A percentile compares a stretch with the other conserved stretches of the same genome.
Conservation (phyloP, 1,140 invertebrate genomes). For the Leptinotarsa defecta region DNA sequence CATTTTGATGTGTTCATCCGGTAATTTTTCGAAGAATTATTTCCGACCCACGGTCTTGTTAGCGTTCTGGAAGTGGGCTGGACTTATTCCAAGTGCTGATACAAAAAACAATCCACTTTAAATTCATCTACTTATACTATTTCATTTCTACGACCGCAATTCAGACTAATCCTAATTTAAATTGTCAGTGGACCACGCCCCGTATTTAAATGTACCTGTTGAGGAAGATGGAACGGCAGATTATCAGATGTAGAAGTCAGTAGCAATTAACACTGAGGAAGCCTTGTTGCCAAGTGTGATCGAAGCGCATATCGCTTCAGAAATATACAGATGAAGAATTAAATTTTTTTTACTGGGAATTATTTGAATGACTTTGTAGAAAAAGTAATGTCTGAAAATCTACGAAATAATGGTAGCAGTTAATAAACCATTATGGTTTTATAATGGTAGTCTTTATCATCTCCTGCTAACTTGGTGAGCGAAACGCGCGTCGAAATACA, state of each 20-base stretch:
- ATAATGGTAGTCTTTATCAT: too few species aligned
- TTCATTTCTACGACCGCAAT: slow-evolving; percentile 39
- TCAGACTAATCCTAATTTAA: slow-evolving; percentile 41
- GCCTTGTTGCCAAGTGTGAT: not conserved
- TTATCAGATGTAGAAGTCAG: slow-evolving; percentile 5
- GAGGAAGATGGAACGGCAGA: not conserved
- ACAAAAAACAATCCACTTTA: slow-evolving; percentile 42
- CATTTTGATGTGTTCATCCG: slow-evolving; percentile 27
- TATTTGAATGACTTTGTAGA: too few species aligned
- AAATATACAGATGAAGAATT: too few species aligned
- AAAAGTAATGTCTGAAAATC: too few species aligned
- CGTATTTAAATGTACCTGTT: slow-evolving; percentile 31
- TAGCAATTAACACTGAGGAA: slow-evolving; percentile 5
- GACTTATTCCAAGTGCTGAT: slow-evolving; percentile 34
- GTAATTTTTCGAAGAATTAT: not conserved
- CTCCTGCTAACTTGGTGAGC: too few species aligned
- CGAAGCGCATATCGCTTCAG: too few species aligned
- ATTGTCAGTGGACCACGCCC: slow-evolving; percentile 36
- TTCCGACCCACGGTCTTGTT: not conserved
- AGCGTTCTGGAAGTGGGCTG: not conserved
- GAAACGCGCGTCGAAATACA: too few species aligned
- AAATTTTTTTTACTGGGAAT: too few species aligned
- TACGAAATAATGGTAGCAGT: too few species aligned
- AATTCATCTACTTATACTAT: slow-evolving; percentile 39
- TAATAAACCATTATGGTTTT: too few species aligned